Base-by-base conservation (phyloP, 2,888 invertebrate genomes). In the Torymus auratus region DNA sequence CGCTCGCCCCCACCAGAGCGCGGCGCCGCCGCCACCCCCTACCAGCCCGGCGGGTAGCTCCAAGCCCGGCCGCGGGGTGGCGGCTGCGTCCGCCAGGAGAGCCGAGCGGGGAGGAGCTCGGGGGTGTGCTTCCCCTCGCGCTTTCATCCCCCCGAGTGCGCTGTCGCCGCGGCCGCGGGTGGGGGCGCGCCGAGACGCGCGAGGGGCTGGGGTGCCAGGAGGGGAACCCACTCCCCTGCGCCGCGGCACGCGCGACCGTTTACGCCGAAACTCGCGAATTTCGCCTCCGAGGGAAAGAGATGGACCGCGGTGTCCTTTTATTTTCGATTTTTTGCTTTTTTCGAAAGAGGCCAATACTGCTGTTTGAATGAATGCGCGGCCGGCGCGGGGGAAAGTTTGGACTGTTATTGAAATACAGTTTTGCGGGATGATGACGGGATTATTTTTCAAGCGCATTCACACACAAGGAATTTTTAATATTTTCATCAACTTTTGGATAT, bases 171-270 rank as follows among this genome's bases (percentile, higher is more conserved):
- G 13, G 2, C 15, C 50, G 58, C 10, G 28, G 23, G 60, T 52
- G 68, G 68, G 60, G 68, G 17, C n/a, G 15, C 52, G 20, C n/a
- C 14, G 53, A 20, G 20, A 20, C 20, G 15, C 28, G 75, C 52
- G 17, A 53, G 28, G 56, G 74, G 52, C 53, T n/a, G 12, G 17
- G 65, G 52, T 7, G 52, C 2, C 2, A 5, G 52, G 52, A 17
- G 15, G 41, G 64, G 53, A 20, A 11, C 17, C 55, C 52, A 3
- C 72, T 53, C 14, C 52, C 62, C 58, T 1, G 20, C 20, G 20
- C 28, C 41, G 60, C 62, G 53, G 67, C 80, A 68, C 76, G 76
- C 76, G 76, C 76, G n/a, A 55, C 50, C 56, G 56, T 23, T 55
- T 65, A 58, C 62, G 56, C 65, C 71, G 14, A 50, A 50, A 70